Conservation (phyloP, 2,888 invertebrate genomes). For the Drosophila meridionalis region DNA sequence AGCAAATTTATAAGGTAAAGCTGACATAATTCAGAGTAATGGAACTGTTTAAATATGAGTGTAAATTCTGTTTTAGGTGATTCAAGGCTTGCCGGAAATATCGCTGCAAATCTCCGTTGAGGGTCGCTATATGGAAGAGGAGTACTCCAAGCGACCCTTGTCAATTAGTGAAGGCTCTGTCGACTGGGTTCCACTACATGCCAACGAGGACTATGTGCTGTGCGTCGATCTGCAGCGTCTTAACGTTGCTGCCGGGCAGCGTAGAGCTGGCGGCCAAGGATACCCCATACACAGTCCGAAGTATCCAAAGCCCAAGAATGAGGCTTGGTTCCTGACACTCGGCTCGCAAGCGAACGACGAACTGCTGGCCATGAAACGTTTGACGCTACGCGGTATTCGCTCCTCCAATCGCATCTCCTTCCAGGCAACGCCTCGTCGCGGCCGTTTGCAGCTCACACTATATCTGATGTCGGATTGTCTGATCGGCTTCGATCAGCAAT, state of each 20-base stretch:
- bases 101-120: constrained; percentile 87
- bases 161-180: constrained; percentile 83
- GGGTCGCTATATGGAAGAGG: constrained; percentile 85
- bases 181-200: constrained; percentile 88
- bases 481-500: constrained; percentile 97
- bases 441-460: constrained; percentile 91
- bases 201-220: constrained; percentile 91
- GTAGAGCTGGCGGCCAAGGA: constrained; percentile 65
- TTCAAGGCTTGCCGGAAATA: constrained; percentile 89
- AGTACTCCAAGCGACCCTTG: constrained; percentile 74
- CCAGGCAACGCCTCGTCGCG: constrained; percentile 88
- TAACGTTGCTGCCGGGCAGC: constrained; percentile 85
- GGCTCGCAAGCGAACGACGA: constrained; percentile 90
- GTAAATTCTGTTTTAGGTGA: constrained; percentile 84
- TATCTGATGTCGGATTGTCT: constrained; percentile 97
- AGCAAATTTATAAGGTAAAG: constrained; percentile 88
- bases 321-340: constrained; percentile 96
- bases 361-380: constrained; percentile 92
- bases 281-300: constrained; percentile 92
- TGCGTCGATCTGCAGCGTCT: constrained; percentile 86
- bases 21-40: not conserved
- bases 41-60: not conserved
- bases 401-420: constrained; percentile 87
- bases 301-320: constrained; percentile 97
- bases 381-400: constrained; percentile 86